Percentiles rank a stretch among this genome's conserved stretches.
phyloP scores from a whole-genome alignment of 2,797 vertebrate genomes.

The Propithecus deckenii region DNA sequence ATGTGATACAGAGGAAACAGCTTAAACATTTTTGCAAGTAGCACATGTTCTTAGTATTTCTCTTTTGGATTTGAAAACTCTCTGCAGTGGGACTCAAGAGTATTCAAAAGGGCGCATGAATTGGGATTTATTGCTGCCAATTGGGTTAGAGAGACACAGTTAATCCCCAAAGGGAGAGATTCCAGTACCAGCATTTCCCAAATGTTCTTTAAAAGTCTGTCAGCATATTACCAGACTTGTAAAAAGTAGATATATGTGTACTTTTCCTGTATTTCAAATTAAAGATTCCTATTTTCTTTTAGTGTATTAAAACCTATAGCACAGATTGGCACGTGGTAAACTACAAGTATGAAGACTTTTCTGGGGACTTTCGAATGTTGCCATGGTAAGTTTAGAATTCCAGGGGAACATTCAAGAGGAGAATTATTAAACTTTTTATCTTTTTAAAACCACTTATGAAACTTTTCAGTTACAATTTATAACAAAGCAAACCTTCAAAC shows the following conservation, averaged over 20 bases:
- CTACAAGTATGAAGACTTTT: constrained; percentile 98
- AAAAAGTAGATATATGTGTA: not conserved
- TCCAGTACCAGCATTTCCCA: not conserved
- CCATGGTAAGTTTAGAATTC: constrained; percentile 90
- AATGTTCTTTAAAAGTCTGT: not conserved
- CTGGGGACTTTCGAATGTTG: constrained; percentile 96
- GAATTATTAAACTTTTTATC: not conserved
- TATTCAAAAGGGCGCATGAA: not conserved
- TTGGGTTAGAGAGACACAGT: constrained; percentile 5
- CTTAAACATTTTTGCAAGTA: not conserved
- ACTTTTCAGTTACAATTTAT: not conserved
- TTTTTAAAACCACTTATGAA: not conserved
- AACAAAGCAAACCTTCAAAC: not conserved
- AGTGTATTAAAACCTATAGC: constrained; percentile 99
- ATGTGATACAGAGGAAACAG: not conserved
- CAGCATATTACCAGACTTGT: not conserved
- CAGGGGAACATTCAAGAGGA: not conserved
- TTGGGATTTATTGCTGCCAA: not conserved
- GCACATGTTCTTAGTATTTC: constrained; percentile 5
- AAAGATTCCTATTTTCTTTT: constrained; percentile 80
- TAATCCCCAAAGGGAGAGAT: not conserved
- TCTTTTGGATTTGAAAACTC: constrained; percentile 8
- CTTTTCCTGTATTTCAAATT: not conserved
- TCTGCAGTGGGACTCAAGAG: not conserved
- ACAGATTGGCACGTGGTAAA: constrained; percentile 96